These are phyloP conservation scores for Phymanthus crucifer DNA, from an alignment of 92 coral and sea anemone genomes.

Conservation along the genomic window DNA sequence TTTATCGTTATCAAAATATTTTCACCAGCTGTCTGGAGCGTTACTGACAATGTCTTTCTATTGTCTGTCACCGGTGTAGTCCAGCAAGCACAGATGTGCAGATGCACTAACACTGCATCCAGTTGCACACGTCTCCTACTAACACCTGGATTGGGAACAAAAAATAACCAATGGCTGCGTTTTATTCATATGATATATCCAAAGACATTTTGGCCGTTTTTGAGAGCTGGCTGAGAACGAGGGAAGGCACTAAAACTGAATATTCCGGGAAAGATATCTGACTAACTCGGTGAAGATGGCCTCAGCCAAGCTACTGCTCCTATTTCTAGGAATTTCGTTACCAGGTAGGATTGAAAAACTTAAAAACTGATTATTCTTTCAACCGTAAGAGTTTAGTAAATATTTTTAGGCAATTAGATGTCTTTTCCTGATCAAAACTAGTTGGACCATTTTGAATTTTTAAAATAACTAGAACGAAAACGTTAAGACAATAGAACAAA, in stretches of 20 bases:
- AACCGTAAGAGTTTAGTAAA: not conserved
- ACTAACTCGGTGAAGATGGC: not conserved
- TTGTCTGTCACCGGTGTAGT: not conserved
- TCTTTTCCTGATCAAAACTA: too few species aligned
- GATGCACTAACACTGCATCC: slow-evolving; percentile 8
- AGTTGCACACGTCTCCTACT: not conserved
- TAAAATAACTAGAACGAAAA: too few species aligned
- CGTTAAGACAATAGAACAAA: too few species aligned
- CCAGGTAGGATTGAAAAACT: not conserved
- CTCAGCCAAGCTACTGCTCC: not conserved
- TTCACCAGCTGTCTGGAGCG: not conserved
- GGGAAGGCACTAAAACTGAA: not conserved
- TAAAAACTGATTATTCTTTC: not conserved
- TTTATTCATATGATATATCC: not conserved
- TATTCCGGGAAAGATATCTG: not conserved
- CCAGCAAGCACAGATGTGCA: slow-evolving; percentile 9
- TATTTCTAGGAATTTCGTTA: not conserved
- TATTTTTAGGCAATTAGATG: too few species aligned
- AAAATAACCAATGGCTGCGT: not conserved
- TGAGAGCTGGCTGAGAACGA: not conserved
- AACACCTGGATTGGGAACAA: not conserved
- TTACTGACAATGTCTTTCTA: not conserved
- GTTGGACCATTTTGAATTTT: too few species aligned
- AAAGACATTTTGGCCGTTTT: not conserved
- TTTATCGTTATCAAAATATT: not conserved